Evolutionary conservation across 2,113 vertebrate species (phyloP).

Genomic region (Ctenodactylus gundi): DNA sequence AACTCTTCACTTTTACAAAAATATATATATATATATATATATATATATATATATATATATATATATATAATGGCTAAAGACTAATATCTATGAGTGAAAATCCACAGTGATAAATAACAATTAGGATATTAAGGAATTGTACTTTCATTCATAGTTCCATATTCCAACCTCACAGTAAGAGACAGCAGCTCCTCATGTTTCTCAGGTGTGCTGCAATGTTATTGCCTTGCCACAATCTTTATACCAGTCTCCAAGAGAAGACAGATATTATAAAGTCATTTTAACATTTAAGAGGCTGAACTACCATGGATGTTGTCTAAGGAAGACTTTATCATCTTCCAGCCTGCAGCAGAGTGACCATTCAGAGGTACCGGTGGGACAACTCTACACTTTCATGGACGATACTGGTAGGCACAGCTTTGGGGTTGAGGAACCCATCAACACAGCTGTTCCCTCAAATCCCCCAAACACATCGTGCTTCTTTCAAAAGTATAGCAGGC

Average conservation of each 20-base stretch:
- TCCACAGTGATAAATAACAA: background rate
- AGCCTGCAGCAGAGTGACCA: background rate
- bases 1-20: slow-evolving; percentile 19
- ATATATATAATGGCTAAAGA: background rate
- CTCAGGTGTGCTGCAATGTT: background rate
- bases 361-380: rapidly evolving
- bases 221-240: background rate
- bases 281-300: slow-evolving; percentile 4
- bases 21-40: background rate
- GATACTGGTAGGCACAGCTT: background rate
- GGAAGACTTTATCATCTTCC: background rate
- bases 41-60: background rate
- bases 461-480: background rate
- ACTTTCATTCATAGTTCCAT: background rate
- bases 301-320: background rate
- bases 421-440: background rate
- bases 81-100: background rate
- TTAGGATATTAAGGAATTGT: background rate
- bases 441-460: background rate
- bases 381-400: background rate
- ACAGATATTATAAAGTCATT: background rate
- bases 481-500: background rate
- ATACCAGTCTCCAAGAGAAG: background rate
- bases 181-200: background rate
- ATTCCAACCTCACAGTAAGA: background rate